These are phyloP conservation scores for Papilio dardanus DNA, from an alignment of 1,140 invertebrate species.

Conservation along the genomic window DNA sequence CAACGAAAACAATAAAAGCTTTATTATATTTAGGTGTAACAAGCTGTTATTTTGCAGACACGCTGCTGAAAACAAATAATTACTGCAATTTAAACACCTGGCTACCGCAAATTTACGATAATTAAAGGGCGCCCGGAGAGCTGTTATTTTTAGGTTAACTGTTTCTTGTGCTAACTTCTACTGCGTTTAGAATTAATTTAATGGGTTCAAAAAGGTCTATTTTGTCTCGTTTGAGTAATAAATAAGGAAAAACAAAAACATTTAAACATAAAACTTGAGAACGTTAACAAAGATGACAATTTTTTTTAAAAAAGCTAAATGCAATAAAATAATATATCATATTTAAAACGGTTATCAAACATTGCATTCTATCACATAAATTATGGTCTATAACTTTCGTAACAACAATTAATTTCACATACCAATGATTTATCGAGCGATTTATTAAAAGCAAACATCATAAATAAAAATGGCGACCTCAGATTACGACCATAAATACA, in stretches of 20 bases:
- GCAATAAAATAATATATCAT: not conserved
- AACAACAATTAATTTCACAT: slow-evolving; percentile 1
- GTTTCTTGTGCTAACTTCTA: too few species aligned
- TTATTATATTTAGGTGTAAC: not conserved
- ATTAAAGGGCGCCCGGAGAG: not conserved
- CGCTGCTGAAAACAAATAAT: not conserved
- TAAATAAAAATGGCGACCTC: slow-evolving; percentile 19
- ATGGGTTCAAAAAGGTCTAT: not conserved
- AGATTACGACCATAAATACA: not conserved
- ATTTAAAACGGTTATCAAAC: not conserved
- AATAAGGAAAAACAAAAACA: not conserved
- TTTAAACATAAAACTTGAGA: not conserved
- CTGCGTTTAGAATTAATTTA: not conserved
- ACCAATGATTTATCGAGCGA: slow-evolving; percentile 12
- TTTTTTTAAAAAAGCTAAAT: not conserved
- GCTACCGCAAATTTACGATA: not conserved
- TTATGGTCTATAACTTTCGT: slow-evolving; percentile 9
- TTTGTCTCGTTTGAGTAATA: not conserved
- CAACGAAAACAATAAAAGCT: not conserved
- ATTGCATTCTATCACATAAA: not conserved
- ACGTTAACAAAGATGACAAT: not conserved
- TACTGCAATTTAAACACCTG: slow-evolving; percentile 4
- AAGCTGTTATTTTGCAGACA: not conserved
- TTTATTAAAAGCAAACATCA: slow-evolving; percentile 17
- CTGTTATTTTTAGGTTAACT: not conserved